phyloP scores from a whole-genome alignment of 2,888 invertebrate genomes.

The Perdita meconis region DNA sequence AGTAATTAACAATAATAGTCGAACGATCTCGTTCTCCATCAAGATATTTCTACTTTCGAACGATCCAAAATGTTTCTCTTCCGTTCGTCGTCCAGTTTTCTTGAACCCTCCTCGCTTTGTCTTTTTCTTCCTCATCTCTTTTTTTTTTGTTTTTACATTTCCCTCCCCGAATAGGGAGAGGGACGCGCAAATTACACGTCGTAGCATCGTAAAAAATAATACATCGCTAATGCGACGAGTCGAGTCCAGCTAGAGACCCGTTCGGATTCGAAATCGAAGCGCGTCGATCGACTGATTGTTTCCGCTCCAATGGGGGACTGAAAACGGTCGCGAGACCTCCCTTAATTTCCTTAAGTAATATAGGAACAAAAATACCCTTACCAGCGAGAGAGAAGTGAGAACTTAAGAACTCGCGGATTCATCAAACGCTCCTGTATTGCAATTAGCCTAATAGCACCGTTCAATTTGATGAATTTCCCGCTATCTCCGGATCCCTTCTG shows the following conservation, averaged over 20 bases:
- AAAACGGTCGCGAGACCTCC: conserved; percentile 39
- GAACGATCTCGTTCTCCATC: conserved; percentile 52
- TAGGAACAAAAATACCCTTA: conserved; percentile 66
- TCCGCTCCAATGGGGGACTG: conserved; percentile 43
- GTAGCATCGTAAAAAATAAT: conserved; percentile 64
- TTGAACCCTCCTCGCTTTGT: conserved; percentile 35
- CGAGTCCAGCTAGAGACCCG: conserved; percentile 58
- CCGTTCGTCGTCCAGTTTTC: not conserved
- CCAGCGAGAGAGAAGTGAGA: conserved; percentile 35
- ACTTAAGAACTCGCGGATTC: conserved; percentile 41
- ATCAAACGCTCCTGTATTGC: conserved; percentile 41
- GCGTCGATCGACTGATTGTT: conserved; percentile 47
- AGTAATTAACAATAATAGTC: conserved; percentile 57
- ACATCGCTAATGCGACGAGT: conserved; percentile 44
- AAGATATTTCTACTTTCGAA: conserved; percentile 59
- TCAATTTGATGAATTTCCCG: conserved; percentile 49
- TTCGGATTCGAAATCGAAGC: conserved; percentile 45
- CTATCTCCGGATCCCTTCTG: conserved; percentile 54
- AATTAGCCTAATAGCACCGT: conserved; percentile 63
- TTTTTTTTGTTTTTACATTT: conserved; percentile 8
- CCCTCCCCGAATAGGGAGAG: not conserved
- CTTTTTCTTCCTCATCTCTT: conserved; percentile 15
- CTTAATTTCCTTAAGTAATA: conserved; percentile 61
- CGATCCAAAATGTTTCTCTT: conserved; percentile 52
- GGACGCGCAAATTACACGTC: conserved; percentile 34